phyloP scores from a whole-genome alignment of 2,113 vertebrate species.

The Cyprinus carpio region DNA sequence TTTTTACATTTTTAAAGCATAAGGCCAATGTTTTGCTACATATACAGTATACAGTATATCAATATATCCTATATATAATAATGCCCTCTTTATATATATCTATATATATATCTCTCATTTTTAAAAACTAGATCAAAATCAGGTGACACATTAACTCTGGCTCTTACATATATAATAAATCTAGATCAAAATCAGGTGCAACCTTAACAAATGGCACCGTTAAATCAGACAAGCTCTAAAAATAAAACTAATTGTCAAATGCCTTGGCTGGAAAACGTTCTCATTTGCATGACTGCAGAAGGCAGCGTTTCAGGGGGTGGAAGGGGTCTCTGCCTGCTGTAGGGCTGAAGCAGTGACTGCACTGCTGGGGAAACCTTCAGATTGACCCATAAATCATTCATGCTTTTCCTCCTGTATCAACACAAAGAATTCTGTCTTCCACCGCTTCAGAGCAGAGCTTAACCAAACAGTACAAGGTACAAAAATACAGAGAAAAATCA shows the following conservation, averaged over 20 bases:
- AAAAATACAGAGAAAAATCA: not conserved
- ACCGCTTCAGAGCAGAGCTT: slow-evolving; percentile 24
- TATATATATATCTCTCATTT: no score
- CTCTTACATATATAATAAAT: no score
- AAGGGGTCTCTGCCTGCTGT: slow-evolving; percentile 37
- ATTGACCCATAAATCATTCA: slow-evolving; percentile 57
- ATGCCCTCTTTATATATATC: no score
- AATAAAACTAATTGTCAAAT: slow-evolving; percentile 45
- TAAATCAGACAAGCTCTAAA: slow-evolving; percentile 38
- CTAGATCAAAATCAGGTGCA: no score
- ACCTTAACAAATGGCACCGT: not conserved
- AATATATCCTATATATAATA: no score
- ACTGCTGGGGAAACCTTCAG: slow-evolving; percentile 46
- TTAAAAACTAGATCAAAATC: no score
- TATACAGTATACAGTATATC: no score
- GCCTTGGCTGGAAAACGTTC: slow-evolving; percentile 33
- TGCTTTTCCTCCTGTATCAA: slow-evolving; percentile 49
- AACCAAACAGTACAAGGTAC: slow-evolving; percentile 29
- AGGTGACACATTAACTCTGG: no score
- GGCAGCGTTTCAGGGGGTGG: slow-evolving; percentile 11
- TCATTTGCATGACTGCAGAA: slow-evolving; percentile 48
- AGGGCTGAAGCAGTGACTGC: slow-evolving; percentile 29
- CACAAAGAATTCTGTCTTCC: slow-evolving; percentile 46
- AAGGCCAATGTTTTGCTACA: no score
- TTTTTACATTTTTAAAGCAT: no score